Evolutionary conservation across 2,113 vertebrate species (phyloP).

Genomic region (Gallinago media): DNA sequence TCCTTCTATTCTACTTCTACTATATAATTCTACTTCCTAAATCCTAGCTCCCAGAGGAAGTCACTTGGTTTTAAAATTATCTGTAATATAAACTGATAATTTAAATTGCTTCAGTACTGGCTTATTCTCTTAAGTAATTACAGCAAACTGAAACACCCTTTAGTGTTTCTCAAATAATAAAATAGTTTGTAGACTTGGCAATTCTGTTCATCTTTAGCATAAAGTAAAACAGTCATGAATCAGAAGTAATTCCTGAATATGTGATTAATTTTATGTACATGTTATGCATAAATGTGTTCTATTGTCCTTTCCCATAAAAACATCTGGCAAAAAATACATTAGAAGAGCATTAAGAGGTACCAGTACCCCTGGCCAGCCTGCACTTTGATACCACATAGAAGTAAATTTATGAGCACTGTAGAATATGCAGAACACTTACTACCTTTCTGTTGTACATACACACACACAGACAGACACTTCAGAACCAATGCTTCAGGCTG

Average conservation of each 20-base stretch:
- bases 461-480: not conserved
- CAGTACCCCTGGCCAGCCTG: not conserved
- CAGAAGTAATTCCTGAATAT: not conserved
- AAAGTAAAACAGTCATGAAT: not conserved
- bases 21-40: no score
- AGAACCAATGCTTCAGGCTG: not conserved
- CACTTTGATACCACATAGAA: not conserved
- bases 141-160: not conserved
- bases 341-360: not conserved
- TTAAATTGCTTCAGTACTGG: not conserved
- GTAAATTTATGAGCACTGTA: not conserved
- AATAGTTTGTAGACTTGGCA: not conserved
- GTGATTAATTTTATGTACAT: not conserved
- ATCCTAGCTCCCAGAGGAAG: not conserved
- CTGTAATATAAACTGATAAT: not conserved
- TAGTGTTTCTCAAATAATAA: slow-evolving; percentile 8
- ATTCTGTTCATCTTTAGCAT: not conserved
- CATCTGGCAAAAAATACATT: not conserved
- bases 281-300: not conserved
- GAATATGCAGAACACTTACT: not conserved
- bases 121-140: slow-evolving; percentile 11
- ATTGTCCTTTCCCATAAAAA: not conserved
- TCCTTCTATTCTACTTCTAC: no score
- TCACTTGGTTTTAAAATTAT: not conserved
- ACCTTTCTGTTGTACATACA: not conserved